Percentiles rank a stretch among this genome's conserved stretches.
These are phyloP conservation scores for Autographa gamma DNA, from an alignment of 2,888 invertebrate genomes.

Conservation along the genomic window DNA sequence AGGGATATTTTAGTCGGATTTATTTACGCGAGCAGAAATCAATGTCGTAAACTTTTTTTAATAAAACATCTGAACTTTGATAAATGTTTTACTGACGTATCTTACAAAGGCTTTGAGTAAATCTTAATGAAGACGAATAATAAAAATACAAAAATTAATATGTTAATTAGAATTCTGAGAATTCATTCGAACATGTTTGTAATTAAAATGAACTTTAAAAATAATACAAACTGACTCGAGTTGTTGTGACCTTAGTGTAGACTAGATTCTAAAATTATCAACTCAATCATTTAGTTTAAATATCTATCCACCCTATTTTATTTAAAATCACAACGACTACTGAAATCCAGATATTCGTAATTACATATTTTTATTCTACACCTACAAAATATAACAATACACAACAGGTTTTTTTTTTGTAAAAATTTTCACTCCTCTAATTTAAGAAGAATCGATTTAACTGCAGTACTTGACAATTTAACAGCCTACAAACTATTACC, in stretches of 20 bases:
- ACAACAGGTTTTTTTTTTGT: too few species aligned
- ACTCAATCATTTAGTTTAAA: too few species aligned
- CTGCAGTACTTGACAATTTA: not conserved
- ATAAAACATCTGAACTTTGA: not conserved
- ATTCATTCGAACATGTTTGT: not conserved
- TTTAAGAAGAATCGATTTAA: not conserved
- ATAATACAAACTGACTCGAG: not conserved
- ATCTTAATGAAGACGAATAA: not conserved
- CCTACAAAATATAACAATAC: too few species aligned
- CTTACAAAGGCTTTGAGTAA: not conserved
- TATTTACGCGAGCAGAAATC: constrained; percentile 47
- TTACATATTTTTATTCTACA: too few species aligned
- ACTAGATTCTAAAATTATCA: too few species aligned
- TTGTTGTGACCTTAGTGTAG: not conserved
- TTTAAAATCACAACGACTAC: too few species aligned
- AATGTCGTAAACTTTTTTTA: constrained; percentile 30
- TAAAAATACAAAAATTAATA: not conserved
- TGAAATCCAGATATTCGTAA: too few species aligned
- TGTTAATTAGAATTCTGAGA: not conserved
- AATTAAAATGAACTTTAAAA: not conserved
- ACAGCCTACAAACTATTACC: constrained; percentile 6
- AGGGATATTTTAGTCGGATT: constrained; percentile 41
- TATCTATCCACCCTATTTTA: too few species aligned
- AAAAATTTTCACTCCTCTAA: too few species aligned
- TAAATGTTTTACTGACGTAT: not conserved